Evolutionary conservation across 2,888 invertebrate genomes (phyloP).

Genomic region (Abrostola triplasia): DNA sequence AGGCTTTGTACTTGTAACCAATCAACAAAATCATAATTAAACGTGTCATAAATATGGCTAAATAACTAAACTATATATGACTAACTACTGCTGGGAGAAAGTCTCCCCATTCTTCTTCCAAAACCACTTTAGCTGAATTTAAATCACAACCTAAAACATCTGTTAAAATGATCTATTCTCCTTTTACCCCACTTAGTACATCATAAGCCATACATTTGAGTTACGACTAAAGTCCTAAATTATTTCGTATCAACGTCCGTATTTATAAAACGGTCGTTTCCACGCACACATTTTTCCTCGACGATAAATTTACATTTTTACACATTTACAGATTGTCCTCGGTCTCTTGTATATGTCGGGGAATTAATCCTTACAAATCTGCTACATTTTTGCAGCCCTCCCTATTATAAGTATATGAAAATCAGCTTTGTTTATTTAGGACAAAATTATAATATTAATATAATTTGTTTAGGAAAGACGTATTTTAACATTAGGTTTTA

Average conservation of each 20-base stretch:
- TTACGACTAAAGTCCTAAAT: conserved; percentile 3
- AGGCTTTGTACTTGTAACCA: too few species aligned
- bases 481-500: conserved; percentile 19
- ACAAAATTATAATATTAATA: conserved; percentile 45
- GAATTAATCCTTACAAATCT: conserved; percentile 44
- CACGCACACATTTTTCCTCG: conserved; percentile 11
- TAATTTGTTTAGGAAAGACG: conserved; percentile 45
- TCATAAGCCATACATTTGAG: neutral
- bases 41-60: too few species aligned
- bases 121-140: neutral
- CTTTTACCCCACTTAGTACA: neutral
- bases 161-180: neutral
- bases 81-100: too few species aligned
- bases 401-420: conserved; percentile 36
- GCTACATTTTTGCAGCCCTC: conserved; percentile 19
- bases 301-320: conserved; percentile 42
- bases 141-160: neutral
- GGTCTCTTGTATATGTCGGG: conserved; percentile 14
- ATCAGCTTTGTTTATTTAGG: conserved; percentile 49
- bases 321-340: conserved; percentile 40
- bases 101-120: too few species aligned
- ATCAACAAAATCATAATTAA: too few species aligned
- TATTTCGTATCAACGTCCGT: neutral
- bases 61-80: too few species aligned
- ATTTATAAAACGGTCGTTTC: conserved; percentile 24